A percentile compares a stretch with the other conserved stretches of the same genome.
These are phyloP conservation scores for Danio aesculapii DNA, from an alignment of 2,797 vertebrate species.

Conservation along the genomic window DNA sequence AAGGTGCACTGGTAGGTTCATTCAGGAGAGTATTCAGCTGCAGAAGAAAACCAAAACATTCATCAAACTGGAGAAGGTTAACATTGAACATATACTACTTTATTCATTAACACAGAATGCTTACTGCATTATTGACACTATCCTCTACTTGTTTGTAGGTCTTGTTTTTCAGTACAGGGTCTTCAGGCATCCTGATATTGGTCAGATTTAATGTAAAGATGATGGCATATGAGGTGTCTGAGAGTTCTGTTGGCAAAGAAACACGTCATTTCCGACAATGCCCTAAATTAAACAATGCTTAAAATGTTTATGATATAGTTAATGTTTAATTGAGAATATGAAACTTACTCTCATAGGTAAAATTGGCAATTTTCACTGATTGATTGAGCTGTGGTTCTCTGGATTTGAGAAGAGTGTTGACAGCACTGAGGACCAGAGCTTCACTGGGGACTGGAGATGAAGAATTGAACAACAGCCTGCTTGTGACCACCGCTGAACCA, in stretches of 20 bases:
- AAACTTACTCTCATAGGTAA: conserved; percentile 31
- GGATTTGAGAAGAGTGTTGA: background rate
- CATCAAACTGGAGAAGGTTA: too few relatives aligned
- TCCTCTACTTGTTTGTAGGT: background rate
- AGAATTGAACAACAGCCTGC: conserved; percentile 20
- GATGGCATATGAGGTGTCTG: background rate
- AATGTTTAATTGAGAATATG: background rate
- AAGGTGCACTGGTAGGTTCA: background rate
- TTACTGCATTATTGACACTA: background rate
- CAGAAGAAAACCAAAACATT: too few relatives aligned
- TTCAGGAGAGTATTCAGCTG: conserved; percentile 16
- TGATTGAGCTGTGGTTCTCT: background rate
- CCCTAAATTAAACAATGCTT: background rate
- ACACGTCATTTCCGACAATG: rapidly evolving
- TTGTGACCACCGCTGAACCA: conserved; percentile 4
- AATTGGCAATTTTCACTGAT: conserved; percentile 4
- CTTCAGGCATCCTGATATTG: conserved; percentile 37
- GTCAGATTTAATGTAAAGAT: conserved; percentile 7
- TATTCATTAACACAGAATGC: too few relatives aligned
- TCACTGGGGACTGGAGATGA: conserved; percentile 6
- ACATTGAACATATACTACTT: too few relatives aligned
- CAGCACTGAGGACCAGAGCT: background rate
- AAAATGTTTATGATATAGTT: background rate
- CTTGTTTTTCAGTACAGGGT: background rate
- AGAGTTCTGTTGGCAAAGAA: conserved; percentile 1